phyloP scores from a whole-genome alignment of 2,797 vertebrate species.

The Siniperca scherzeri region DNA sequence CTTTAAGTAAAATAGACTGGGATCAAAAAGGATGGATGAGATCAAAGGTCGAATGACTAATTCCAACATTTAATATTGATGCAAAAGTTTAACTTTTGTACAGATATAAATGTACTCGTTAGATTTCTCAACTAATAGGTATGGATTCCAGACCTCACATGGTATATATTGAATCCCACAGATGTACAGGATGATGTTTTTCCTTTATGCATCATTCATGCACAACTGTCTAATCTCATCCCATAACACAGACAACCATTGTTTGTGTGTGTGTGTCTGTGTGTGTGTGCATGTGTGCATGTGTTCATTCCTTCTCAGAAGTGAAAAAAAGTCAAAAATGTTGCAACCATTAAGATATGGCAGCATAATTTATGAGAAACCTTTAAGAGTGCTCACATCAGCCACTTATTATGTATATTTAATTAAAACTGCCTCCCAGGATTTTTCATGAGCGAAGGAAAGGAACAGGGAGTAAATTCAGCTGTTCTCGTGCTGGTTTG shows the following conservation, averaged over 20 bases:
- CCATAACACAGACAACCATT: not conserved
- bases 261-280: constrained; percentile 2
- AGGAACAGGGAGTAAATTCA: not conserved
- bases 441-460: constrained; percentile 26
- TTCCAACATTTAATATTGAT: not conserved
- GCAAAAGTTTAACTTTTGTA: not conserved
- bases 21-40: not conserved
- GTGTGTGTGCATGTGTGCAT: constrained; percentile 3
- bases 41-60: not conserved
- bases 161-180: constrained; percentile 13
- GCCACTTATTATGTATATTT: constrained; percentile 78
- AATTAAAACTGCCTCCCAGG: constrained; percentile 58
- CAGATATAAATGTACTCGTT: not conserved
- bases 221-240: constrained; percentile 39
- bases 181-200: constrained; percentile 20
- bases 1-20: not conserved
- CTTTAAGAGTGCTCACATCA: constrained; percentile 53
- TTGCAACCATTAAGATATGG: constrained; percentile 51
- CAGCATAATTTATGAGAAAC: constrained; percentile 75
- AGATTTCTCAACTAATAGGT: constrained; percentile 5
- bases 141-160: not conserved
- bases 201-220: constrained; percentile 27
- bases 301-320: constrained; percentile 14
- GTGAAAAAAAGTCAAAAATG: constrained; percentile 34
- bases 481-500: not conserved